Conservation (phyloP, 2,888 invertebrate genomes). For the Tromatobia lineatoria region DNA sequence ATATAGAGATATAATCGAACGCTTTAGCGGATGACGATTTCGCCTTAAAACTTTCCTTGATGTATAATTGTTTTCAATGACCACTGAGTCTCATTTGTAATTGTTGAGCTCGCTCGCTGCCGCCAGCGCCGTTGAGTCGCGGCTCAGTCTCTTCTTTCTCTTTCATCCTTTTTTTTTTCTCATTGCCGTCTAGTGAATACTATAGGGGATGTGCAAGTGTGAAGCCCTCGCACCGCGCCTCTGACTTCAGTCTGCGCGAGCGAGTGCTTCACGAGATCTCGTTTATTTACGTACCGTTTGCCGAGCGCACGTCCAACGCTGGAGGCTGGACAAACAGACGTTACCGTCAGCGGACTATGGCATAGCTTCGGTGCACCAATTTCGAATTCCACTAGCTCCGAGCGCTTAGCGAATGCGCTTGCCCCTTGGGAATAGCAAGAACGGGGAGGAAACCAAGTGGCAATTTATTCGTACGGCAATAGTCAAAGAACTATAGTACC, state of each 20-base stretch:
- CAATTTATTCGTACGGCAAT: slow-evolving; percentile 63
- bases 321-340: slow-evolving; percentile 67
- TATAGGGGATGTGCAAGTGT: slow-evolving; percentile 37
- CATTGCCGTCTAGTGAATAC: neutral
- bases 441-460: slow-evolving; percentile 37
- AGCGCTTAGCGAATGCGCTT: slow-evolving; percentile 50
- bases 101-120: slow-evolving; percentile 56
- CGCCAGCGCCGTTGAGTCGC: slow-evolving; percentile 27
- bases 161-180: slow-evolving; percentile 26
- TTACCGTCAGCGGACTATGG: slow-evolving; percentile 47
- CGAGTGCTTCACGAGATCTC: slow-evolving; percentile 64
- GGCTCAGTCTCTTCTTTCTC: neutral
- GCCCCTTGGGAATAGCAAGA: slow-evolving; percentile 42
- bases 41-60: slow-evolving; percentile 57
- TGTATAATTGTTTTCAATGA: slow-evolving; percentile 63
- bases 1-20: slow-evolving; percentile 28
- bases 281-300: slow-evolving; percentile 69
- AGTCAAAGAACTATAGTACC: neutral
- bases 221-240: slow-evolving; percentile 55
- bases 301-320: slow-evolving; percentile 63
- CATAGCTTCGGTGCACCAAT: slow-evolving; percentile 58
- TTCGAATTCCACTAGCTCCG: slow-evolving; percentile 59
- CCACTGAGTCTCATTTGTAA: slow-evolving; percentile 41
- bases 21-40: slow-evolving; percentile 40
- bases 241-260: slow-evolving; percentile 52